Evolutionary conservation across 1,140 invertebrate genomes (phyloP), one percentile per base, ranked within the genome.

Genomic region (Carposina sasakii): DNA sequence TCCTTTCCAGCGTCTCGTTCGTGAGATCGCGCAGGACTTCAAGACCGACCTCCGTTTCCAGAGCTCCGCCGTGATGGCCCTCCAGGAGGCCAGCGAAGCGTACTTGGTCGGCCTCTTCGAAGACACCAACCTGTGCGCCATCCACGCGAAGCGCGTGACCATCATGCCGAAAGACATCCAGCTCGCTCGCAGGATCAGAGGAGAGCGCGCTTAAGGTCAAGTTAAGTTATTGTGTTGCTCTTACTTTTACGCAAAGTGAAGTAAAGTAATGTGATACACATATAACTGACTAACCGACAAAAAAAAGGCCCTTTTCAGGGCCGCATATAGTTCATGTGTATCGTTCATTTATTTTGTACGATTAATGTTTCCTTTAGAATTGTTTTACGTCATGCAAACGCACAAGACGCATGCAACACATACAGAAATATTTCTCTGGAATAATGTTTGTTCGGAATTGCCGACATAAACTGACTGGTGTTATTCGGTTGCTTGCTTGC

Each of bases 131-230:
- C 44, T 73, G 3, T 73, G 70, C 33, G 94, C 95, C 47, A 96
- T 97, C 64, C 95, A 97, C 68, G 95, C 95, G 44, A 96, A 96
- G 81, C 89, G 95, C 55, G 95, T 96, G 12, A 96, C 94, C 47
- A 96, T 96, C 52, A 96, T 96, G 94, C 93, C 94, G 5, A 96
- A 95, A 79, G 94, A 96, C 67, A 96, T 96, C 57, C 95, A 96
- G 70, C 76, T 94, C 57, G 93, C 93, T 40, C 85, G 93, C 64
- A 89, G 94, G 75, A 92, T 93, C 48, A 87, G 91, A 50, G 91
- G 91, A 28, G 92, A 94, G 78, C 86, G 92, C 50, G 89, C 90
- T 79, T 91, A 89, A 89, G n/a, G n/a, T n/a, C n/a, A n/a, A n/a
- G n/a, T n/a, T n/a, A n/a, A n/a, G n/a, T n/a, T n/a, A n/a, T n/a